phyloP scores from a whole-genome alignment of 2,888 invertebrate genomes.

The Anodontia alba region DNA sequence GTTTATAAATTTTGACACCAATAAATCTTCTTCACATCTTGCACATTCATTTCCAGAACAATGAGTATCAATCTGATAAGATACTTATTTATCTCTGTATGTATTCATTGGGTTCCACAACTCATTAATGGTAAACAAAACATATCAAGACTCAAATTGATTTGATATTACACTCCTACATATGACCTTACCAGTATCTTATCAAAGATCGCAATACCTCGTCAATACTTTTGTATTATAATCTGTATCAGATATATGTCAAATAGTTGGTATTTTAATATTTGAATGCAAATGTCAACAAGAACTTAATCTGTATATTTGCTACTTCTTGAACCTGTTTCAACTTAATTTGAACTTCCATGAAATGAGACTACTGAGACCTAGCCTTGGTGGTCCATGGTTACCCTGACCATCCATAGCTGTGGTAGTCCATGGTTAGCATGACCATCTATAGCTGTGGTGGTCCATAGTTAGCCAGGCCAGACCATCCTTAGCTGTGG shows the following conservation, averaged over 20 bases:
- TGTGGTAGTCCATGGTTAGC: too few relatives aligned
- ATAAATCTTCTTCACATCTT: slow-evolving; percentile 12
- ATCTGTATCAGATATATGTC: slow-evolving; percentile 12
- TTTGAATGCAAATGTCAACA: slow-evolving; percentile 5
- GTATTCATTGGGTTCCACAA: not conserved
- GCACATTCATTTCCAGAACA: not conserved
- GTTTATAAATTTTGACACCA: not conserved
- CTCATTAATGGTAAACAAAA: slow-evolving; percentile 9
- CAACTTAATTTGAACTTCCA: too few relatives aligned
- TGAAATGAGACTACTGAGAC: too few relatives aligned
- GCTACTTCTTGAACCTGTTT: not conserved
- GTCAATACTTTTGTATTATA: not conserved
- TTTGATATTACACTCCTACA: slow-evolving; percentile 1
- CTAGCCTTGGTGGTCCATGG: too few relatives aligned
- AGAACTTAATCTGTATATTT: not conserved
- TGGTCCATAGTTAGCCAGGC: too few relatives aligned
- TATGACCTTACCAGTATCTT: not conserved
- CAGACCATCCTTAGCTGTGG: too few relatives aligned
- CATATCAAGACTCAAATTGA: not conserved
- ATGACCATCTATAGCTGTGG: too few relatives aligned
- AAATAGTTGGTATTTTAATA: slow-evolving; percentile 6
- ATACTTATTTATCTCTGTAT: not conserved
- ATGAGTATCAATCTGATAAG: not conserved
- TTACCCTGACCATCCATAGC: too few relatives aligned
- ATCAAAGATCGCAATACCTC: not conserved